Base-by-base conservation (phyloP, 2,113 vertebrate genomes). In the Tyrannus savana region DNA sequence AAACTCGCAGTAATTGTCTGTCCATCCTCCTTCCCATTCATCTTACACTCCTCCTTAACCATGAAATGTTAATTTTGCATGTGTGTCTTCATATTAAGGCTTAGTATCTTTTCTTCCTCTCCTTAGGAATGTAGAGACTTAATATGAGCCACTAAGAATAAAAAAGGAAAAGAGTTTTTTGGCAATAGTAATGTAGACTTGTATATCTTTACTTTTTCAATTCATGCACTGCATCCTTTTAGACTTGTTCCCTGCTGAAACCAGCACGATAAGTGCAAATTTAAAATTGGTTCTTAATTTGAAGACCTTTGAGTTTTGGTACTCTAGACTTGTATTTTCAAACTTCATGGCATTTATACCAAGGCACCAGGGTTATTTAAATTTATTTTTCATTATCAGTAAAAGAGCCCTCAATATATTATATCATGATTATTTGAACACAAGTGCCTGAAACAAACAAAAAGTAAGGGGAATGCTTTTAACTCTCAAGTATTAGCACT, bases 281-380 rank as follows among this genome's bases (percentile, higher is more conserved):
- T 97, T 95, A 83, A 89, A 97, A 87, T 47, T 75, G 28, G 39
- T 90, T 91, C 25, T 96, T 97, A 95, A 93, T 97, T 79, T 95
- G 66, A 92, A 81, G 58, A 75, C 22, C 62, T 96, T 87, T 95
- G 72, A 86, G 28, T 92, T 94, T 88, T 93, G 62, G 75, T 60
- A 60, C 41, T 68, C 55, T 44, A 78, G 55, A 83, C 63, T 94
- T 77, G 42, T 28, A 60, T 85, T 93, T 97, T 93, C 77, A 93
- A 94, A 95, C 84, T 64, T 18, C 0, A 2, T 88, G 75, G 21
- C 84, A 93, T 94, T 96, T 94, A 84, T 58, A 67, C 17, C 12
- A 37, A 91, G 71, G 16, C 47, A 89, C 71, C 6, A 66, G 14
- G 23, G 33, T 93, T 58, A 90, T 72, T 91, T 68, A 81, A 91